These are phyloP conservation scores for Cantharis flavilabris DNA, from an alignment of 2,888 invertebrate genomes.

Conservation along the genomic window DNA sequence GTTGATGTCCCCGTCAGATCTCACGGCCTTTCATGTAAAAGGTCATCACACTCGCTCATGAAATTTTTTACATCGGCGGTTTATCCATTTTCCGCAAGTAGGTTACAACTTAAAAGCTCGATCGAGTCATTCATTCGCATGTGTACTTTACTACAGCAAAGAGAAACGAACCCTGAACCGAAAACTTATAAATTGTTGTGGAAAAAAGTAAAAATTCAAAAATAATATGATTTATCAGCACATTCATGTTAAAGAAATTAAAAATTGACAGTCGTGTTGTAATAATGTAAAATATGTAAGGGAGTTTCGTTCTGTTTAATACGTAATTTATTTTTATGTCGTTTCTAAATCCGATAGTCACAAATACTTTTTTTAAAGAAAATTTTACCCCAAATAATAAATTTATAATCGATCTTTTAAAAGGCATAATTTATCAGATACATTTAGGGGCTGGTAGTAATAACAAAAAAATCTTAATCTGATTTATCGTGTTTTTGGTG, in stretches of 20 bases:
- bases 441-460: constrained; percentile 40
- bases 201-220: not conserved
- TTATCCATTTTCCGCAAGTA: not conserved
- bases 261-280: constrained; percentile 4
- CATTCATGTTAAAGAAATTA: constrained; percentile 3
- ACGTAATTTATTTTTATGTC: constrained; percentile 19
- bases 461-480: constrained; percentile 45
- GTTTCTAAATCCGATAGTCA: constrained; percentile 20
- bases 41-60: constrained; percentile 34
- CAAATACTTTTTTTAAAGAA: constrained; percentile 14
- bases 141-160: not conserved
- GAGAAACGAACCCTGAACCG: not conserved
- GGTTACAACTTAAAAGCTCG: not conserved
- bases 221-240: not conserved
- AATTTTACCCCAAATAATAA: constrained; percentile 33
- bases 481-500: constrained; percentile 48
- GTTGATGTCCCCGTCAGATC: constrained; percentile 33
- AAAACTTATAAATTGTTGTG: not conserved
- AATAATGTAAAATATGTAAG: not conserved
- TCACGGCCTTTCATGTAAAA: constrained; percentile 33
- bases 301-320: not conserved
- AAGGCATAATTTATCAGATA: constrained; percentile 40
- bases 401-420: constrained; percentile 35
- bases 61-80: not conserved
- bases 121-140: not conserved